Percentiles rank a stretch among this genome's conserved stretches.
Conservation (phyloP, 1,140 invertebrate genomes). For the Hyles vespertilio region DNA sequence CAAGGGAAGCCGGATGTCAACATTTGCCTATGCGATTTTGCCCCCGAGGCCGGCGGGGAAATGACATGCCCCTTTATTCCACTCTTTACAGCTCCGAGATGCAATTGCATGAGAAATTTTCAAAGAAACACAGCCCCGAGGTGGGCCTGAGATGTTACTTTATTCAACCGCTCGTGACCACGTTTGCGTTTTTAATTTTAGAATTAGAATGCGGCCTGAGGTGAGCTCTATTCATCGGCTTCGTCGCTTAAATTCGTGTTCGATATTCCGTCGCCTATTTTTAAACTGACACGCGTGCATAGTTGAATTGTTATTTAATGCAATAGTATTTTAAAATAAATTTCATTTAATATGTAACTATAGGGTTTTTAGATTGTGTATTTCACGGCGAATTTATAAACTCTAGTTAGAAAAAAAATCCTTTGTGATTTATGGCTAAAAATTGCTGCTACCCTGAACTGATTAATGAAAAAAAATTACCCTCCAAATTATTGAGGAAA, state of each 20-base stretch:
- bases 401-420: too few species aligned
- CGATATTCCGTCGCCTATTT: too few species aligned
- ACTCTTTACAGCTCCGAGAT: constrained; percentile 33
- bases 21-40: constrained; percentile 55
- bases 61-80: constrained; percentile 54
- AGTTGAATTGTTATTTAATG: too few species aligned
- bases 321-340: too few species aligned
- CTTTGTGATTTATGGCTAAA: too few species aligned
- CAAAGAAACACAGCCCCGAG: constrained; percentile 33
- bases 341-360: too few species aligned
- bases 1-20: constrained; percentile 49
- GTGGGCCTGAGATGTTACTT: constrained; percentile 25
- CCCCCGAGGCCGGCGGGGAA: constrained; percentile 42
- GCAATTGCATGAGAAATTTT: constrained; percentile 48
- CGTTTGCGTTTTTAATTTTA: constrained; percentile 13
- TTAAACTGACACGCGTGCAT: too few species aligned
- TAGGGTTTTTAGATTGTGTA: too few species aligned
- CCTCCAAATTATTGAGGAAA: background rate
- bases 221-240: background rate
- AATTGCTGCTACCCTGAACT: background rate
- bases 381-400: too few species aligned
- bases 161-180: background rate
- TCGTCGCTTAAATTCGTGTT: too few species aligned
- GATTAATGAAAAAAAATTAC: background rate
- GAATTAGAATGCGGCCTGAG: background rate